phyloP scores from a whole-genome alignment of 2,888 invertebrate species.

The Polylopha cassiicola region DNA sequence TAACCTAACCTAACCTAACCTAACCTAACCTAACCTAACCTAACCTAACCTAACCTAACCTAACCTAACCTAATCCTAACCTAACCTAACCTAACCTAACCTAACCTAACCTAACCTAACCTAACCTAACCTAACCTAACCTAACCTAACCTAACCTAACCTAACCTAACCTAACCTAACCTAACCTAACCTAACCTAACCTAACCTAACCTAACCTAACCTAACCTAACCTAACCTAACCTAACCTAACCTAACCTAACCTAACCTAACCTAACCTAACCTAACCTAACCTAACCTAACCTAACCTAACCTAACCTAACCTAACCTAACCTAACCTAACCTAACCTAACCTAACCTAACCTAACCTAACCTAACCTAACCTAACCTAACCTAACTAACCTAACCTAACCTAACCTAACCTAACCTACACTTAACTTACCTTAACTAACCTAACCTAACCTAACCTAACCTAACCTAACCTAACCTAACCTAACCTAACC shows the following conservation, averaged over 20 bases:
- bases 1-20: constrained; percentile 29
- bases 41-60: constrained; percentile 24
- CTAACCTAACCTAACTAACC: constrained; percentile 20
- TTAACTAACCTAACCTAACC: constrained; percentile 15
- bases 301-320: constrained; percentile 21
- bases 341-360: constrained; percentile 17
- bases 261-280: constrained; percentile 21
- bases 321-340: constrained; percentile 19
- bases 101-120: constrained; percentile 24
- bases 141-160: constrained; percentile 23
- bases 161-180: constrained; percentile 21
- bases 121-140: constrained; percentile 25
- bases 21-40: constrained; percentile 27
- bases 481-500: constrained; percentile 18
- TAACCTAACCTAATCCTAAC: constrained; percentile 23
- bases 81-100: constrained; percentile 27
- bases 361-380: constrained; percentile 19
- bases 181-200: constrained; percentile 19
- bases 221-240: constrained; percentile 22
- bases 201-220: constrained; percentile 21
- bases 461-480: constrained; percentile 16
- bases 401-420: constrained; percentile 20
- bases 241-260: constrained; percentile 21
- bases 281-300: constrained; percentile 18
- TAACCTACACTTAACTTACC: constrained; percentile 16